Evolutionary conservation across 2,888 invertebrate genomes (phyloP).

Genomic region (Itoplectis maculator): DNA sequence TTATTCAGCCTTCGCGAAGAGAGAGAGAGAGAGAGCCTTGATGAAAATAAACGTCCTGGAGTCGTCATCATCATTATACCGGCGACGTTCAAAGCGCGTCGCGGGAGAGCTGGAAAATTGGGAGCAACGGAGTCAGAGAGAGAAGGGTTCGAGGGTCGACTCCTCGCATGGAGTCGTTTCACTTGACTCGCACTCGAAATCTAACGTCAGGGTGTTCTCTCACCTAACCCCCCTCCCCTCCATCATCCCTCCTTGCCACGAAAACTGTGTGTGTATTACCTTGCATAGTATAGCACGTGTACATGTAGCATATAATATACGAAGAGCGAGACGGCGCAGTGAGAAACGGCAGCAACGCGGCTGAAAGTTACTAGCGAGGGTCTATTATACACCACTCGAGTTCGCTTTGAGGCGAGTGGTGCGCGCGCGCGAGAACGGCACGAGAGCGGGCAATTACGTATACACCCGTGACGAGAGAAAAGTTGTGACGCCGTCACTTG

Average conservation of each 20-base stretch:
- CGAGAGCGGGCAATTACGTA: slow-evolving; percentile 66
- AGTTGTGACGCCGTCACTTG: slow-evolving; percentile 52
- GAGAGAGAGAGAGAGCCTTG: background rate
- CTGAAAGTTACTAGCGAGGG: slow-evolving; percentile 64
- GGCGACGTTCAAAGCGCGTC: slow-evolving; percentile 17
- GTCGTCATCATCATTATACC: background rate
- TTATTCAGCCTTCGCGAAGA: background rate
- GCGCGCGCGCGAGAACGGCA: slow-evolving; percentile 48
- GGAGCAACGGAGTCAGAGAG: background rate
- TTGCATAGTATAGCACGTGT: slow-evolving; percentile 26
- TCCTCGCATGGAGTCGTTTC: slow-evolving; percentile 19
- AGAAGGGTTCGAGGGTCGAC: slow-evolving; percentile 8
- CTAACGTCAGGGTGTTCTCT: slow-evolving; percentile 11
- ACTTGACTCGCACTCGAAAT: slow-evolving; percentile 20
- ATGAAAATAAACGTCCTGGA: background rate
- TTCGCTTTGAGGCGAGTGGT: slow-evolving; percentile 62
- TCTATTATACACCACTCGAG: slow-evolving; percentile 66
- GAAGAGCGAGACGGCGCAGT: slow-evolving; percentile 19
- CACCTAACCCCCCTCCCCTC: background rate
- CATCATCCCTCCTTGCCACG: background rate
- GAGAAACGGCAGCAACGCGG: slow-evolving; percentile 42
- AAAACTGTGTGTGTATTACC: background rate
- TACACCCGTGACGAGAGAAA: slow-evolving; percentile 54
- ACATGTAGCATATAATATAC: slow-evolving; percentile 13
- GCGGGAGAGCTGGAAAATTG: slow-evolving; percentile 13